Evolutionary conservation across 2,797 vertebrate species (phyloP).

Genomic region (Gallinago solitaria): DNA sequence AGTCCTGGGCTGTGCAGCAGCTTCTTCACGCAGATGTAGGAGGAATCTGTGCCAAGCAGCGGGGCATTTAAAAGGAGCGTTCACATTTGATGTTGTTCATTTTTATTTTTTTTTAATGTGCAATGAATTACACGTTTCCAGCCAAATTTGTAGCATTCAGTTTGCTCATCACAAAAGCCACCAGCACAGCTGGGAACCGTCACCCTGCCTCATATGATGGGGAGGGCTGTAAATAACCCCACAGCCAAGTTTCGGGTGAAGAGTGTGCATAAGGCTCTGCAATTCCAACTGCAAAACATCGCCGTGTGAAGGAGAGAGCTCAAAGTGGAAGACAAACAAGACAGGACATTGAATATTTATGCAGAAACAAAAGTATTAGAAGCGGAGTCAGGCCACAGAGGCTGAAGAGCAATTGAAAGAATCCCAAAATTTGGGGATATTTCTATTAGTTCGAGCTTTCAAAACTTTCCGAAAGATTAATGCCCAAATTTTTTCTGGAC

Average conservation of each 20-base stretch:
- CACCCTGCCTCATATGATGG: background rate
- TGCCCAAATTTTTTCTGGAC: background rate
- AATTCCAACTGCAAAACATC: background rate
- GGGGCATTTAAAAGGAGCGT: background rate
- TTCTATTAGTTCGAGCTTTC: background rate
- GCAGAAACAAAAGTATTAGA: background rate
- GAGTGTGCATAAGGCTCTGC: background rate
- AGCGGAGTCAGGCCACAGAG: background rate
- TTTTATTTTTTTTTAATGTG: background rate
- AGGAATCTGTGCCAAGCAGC: background rate
- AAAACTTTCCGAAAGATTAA: background rate
- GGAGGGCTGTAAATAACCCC: background rate
- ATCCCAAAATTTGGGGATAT: background rate
- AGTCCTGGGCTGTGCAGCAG: fast-evolving
- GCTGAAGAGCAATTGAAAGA: background rate
- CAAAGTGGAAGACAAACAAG: background rate
- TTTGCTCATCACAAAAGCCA: conserved; percentile 26
- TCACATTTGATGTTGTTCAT: background rate
- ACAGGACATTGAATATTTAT: background rate
- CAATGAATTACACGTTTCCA: background rate
- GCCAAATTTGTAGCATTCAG: background rate
- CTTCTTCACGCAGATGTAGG: background rate
- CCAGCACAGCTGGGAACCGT: background rate
- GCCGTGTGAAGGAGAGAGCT: background rate
- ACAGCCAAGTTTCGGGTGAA: background rate